phyloP scores from a whole-genome alignment of 2,113 vertebrate species.

The Thymallus thymallus region DNA sequence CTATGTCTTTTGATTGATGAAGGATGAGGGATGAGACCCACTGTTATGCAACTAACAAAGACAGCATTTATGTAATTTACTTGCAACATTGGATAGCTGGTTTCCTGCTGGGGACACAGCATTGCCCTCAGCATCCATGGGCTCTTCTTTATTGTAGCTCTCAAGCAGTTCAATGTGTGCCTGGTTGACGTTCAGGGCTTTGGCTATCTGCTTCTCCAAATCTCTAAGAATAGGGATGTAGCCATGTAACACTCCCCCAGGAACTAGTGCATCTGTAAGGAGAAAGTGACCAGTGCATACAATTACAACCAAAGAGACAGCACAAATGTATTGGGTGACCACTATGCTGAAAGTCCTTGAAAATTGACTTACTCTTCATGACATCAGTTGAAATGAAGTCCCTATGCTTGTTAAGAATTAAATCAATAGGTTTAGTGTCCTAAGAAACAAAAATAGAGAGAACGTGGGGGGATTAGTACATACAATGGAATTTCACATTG shows the following conservation, averaged over 20 bases:
- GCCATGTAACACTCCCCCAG: slow-evolving; percentile 28
- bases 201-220: slow-evolving; percentile 34
- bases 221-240: slow-evolving; percentile 45
- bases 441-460: slow-evolving; percentile 5
- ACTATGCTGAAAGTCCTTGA: no score
- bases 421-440: neutral
- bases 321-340: neutral
- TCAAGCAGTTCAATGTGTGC: slow-evolving; percentile 47
- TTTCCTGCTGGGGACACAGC: neutral
- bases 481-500: neutral
- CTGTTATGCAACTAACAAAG: neutral
- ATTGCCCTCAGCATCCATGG: neutral
- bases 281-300: neutral
- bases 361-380: slow-evolving; percentile 11
- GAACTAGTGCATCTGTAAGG: slow-evolving; percentile 36
- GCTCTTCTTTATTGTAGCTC: neutral
- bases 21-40: no score
- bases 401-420: neutral
- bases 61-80: neutral
- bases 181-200: slow-evolving; percentile 32
- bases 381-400: neutral
- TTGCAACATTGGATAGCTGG: neutral
- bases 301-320: neutral
- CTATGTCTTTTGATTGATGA: no score
- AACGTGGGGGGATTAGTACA: neutral